These are phyloP conservation scores for Trichogramma dendrolimi DNA, from an alignment of 2,888 invertebrate species.

Conservation along the genomic window DNA sequence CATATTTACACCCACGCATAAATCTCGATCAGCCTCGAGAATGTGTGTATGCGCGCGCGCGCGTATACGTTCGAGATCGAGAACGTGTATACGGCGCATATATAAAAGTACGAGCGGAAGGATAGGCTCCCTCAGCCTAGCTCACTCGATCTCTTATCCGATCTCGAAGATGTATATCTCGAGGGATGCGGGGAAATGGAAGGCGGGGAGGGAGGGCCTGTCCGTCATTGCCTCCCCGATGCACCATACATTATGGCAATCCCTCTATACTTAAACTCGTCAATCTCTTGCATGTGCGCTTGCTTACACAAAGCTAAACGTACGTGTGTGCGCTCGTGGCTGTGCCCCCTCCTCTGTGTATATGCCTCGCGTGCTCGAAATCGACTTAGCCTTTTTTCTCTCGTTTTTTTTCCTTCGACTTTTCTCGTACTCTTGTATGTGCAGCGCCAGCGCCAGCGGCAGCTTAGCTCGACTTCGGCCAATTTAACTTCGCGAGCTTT, in stretches of 20 bases:
- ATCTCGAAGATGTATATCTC: constrained; percentile 47
- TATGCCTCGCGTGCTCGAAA: not conserved
- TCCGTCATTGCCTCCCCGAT: too few species aligned
- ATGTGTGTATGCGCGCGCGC: too few species aligned
- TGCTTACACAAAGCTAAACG: too few species aligned
- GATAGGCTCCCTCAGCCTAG: not conserved
- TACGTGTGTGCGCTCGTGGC: too few species aligned
- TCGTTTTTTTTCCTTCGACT: not conserved
- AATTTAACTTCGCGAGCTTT: constrained; percentile 19
- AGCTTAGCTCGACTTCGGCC: constrained; percentile 12
- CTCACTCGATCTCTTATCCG: constrained; percentile 38
- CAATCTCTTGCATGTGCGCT: too few species aligned
- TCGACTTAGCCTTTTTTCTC: not conserved
- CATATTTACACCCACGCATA: constrained; percentile 49
- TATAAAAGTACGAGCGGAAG: constrained; percentile 1
- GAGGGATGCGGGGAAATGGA: too few species aligned
- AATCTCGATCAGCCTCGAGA: constrained; percentile 38
- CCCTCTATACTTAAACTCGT: too few species aligned
- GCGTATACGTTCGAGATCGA: constrained; percentile 21
- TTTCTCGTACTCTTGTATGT: not conserved
- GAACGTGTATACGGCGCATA: not conserved
- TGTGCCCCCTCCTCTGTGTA: not conserved
- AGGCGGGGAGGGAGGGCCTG: too few species aligned
- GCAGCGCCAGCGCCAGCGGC: not conserved
- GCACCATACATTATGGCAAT: too few species aligned